phyloP scores from a whole-genome alignment of 2,797 vertebrate genomes.

The Discoglossus pictus region DNA sequence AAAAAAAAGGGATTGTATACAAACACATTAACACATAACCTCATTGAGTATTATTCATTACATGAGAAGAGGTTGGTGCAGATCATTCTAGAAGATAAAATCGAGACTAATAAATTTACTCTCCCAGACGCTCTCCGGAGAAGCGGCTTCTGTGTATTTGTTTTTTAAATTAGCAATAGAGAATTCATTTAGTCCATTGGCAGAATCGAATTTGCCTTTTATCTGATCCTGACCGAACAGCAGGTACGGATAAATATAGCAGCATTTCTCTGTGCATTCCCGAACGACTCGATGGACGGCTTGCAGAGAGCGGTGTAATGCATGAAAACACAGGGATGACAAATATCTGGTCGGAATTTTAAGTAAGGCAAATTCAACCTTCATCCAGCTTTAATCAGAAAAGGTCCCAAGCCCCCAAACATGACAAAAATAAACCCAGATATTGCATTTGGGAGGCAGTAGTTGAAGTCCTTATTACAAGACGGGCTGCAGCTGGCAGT shows the following conservation, averaged over 20 bases:
- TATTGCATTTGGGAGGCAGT: conserved; percentile 29
- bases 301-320: background rate
- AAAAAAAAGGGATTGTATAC: background rate
- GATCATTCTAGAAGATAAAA: background rate
- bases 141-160: background rate
- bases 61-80: too few species aligned
- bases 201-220: background rate
- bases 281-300: background rate
- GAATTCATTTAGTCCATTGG: background rate
- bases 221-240: conserved; percentile 2
- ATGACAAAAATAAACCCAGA: conserved; percentile 36
- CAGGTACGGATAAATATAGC: conserved; percentile 7
- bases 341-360: conserved; percentile 32
- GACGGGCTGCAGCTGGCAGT: conserved; percentile 43
- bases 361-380: conserved; percentile 21
- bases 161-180: background rate
- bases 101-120: background rate
- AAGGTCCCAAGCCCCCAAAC: conserved; percentile 25
- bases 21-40: background rate
- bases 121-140: background rate
- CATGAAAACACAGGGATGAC: conserved; percentile 10
- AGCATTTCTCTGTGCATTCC: background rate
- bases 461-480: conserved; percentile 35
- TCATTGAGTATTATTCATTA: too few species aligned
- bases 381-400: conserved; percentile 19